Percentiles rank a stretch among this genome's conserved stretches.
Conservation (phyloP, 2,888 invertebrate genomes). For the Oconnorella tubifera region DNA sequence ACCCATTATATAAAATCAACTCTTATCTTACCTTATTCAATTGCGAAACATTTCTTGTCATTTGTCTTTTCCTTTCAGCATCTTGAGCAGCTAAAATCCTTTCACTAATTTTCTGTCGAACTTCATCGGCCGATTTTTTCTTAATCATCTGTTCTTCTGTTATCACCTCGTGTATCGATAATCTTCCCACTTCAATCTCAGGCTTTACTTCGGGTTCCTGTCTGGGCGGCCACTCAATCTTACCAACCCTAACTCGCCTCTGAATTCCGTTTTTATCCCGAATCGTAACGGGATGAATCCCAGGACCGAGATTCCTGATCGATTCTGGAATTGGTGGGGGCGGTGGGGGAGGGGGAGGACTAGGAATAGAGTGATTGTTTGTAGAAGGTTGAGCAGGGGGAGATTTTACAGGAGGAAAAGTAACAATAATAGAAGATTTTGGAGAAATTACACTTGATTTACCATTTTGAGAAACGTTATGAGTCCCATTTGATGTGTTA, state of each 20-base stretch:
- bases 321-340: conserved; percentile 57
- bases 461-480: too few species aligned
- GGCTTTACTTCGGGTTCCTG: conserved; percentile 65
- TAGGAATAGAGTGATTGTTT: too few species aligned
- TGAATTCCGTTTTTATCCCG: conserved; percentile 44
- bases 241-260: conserved; percentile 39
- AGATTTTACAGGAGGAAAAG: too few species aligned
- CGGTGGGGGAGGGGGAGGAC: too few species aligned
- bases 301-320: conserved; percentile 34
- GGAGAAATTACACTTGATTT: too few species aligned
- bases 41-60: not conserved
- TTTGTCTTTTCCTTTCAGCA: not conserved
- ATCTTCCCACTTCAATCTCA: conserved; percentile 43
- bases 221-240: conserved; percentile 71
- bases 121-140: conserved; percentile 11
- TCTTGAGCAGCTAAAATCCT: conserved; percentile 14
- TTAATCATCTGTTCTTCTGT: conserved; percentile 2
- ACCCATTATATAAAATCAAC: too few species aligned
- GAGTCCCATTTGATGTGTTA: too few species aligned
- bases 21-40: not conserved
- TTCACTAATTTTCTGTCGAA: conserved; percentile 17
- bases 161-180: conserved; percentile 48
- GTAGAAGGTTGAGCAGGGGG: too few species aligned
- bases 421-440: too few species aligned
- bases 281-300: conserved; percentile 7